phyloP scores from a whole-genome alignment of 2,797 vertebrate genomes.

The Strix occidentalis region DNA sequence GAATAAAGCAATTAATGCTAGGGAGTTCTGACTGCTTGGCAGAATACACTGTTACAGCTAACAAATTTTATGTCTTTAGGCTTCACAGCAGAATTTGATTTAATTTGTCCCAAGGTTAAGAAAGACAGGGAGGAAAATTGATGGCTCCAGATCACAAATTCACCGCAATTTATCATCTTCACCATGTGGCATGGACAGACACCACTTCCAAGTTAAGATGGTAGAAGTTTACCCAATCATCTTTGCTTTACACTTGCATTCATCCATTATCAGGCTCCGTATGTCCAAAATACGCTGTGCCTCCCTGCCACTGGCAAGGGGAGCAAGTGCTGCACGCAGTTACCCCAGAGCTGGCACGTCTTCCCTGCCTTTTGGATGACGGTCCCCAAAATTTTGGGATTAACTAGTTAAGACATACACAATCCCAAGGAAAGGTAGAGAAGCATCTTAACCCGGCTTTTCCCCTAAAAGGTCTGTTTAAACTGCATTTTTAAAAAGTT shows the following conservation, averaged over 20 bases:
- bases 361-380: background rate
- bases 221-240: background rate
- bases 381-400: background rate
- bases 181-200: background rate
- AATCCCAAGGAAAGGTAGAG: background rate
- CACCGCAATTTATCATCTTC: conserved; percentile 42
- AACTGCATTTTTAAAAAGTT: background rate
- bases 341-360: background rate
- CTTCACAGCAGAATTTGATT: conserved; percentile 71
- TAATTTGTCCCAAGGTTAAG: conserved; percentile 82
- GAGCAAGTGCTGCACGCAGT: background rate
- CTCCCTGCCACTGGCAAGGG: background rate
- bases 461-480: background rate
- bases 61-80: conserved; percentile 75
- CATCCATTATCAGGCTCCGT: background rate
- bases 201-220: background rate
- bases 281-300: background rate
- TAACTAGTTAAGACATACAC: background rate
- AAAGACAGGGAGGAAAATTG: conserved; percentile 44
- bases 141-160: conserved; percentile 55
- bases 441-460: background rate
- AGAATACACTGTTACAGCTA: conserved; percentile 72
- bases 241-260: conserved; percentile 15
- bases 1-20: conserved; percentile 78
- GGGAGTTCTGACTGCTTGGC: conserved; percentile 69